A percentile compares a stretch with the other conserved stretches of the same genome.
phyloP scores from a whole-genome alignment of 2,888 invertebrate genomes.

The Drosophila mercatorum region DNA sequence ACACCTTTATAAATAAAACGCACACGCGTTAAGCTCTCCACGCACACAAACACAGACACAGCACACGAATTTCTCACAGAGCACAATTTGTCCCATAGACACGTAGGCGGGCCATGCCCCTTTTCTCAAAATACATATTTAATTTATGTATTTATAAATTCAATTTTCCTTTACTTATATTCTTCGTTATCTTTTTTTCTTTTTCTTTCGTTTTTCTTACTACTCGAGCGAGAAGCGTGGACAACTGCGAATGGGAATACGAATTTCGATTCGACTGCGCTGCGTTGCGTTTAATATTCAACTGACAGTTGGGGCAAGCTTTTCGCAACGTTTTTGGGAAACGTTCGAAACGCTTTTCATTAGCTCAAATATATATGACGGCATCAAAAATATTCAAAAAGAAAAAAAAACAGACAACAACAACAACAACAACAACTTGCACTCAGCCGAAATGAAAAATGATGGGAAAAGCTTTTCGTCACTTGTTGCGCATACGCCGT shows the following conservation, averaged over 20 bases:
- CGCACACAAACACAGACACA: background rate
- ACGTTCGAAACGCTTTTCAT: constrained; percentile 59
- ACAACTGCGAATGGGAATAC: constrained; percentile 20
- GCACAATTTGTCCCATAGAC: constrained; percentile 36
- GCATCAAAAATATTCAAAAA: constrained; percentile 48
- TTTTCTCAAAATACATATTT: constrained; percentile 18
- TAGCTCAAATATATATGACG: constrained; percentile 67
- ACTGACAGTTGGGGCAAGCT: constrained; percentile 69
- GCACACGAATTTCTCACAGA: constrained; percentile 10
- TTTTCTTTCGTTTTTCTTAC: constrained; percentile 30
- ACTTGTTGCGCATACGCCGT: constrained; percentile 79
- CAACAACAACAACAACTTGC: constrained; percentile 31
- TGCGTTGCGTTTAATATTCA: constrained; percentile 65
- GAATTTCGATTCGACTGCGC: constrained; percentile 58
- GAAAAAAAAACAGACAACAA: background rate
- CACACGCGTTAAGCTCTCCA: constrained; percentile 32
- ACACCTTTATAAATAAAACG: constrained; percentile 19
- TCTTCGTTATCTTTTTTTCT: background rate
- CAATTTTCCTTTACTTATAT: constrained; percentile 3
- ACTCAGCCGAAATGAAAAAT: constrained; percentile 51
- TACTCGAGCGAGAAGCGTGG: constrained; percentile 19
- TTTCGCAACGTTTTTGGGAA: constrained; percentile 51
- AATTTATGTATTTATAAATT: constrained; percentile 24
- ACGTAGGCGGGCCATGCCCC: constrained; percentile 9
- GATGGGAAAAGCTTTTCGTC: constrained; percentile 63